phyloP scores from a whole-genome alignment of 2,797 vertebrate species.

The Falco columbarius region DNA sequence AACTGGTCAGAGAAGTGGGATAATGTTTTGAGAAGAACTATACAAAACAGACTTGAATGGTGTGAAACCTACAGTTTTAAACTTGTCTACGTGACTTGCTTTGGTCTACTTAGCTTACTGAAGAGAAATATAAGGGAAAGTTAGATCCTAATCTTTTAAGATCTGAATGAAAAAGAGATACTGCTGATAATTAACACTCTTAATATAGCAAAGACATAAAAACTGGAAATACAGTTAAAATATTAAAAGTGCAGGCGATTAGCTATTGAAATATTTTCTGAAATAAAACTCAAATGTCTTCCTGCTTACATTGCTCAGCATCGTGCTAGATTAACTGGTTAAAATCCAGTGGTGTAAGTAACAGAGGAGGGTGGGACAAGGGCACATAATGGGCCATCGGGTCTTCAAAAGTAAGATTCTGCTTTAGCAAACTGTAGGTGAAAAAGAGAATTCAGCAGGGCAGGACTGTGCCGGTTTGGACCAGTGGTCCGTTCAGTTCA shows the following conservation, averaged over 20 bases:
- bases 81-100: not conserved
- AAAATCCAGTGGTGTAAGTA: not conserved
- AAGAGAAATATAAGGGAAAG: not conserved
- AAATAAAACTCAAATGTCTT: not conserved
- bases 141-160: not conserved
- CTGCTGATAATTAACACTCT: not conserved
- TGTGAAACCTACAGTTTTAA: not conserved
- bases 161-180: not conserved
- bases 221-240: not conserved
- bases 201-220: not conserved
- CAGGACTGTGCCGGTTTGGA: fast-evolving
- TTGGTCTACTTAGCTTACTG: not conserved
- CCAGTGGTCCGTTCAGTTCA: fast-evolving
- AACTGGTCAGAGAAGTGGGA: not conserved
- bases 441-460: not conserved
- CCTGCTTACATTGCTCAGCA: not conserved
- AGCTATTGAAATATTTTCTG: not conserved
- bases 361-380: not conserved
- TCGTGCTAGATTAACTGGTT: not conserved
- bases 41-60: not conserved
- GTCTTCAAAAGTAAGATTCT: not conserved
- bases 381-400: not conserved
- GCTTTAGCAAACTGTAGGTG: not conserved
- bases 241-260: not conserved
- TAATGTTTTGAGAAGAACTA: not conserved